phyloP scores from a whole-genome alignment of 2,797 vertebrate species.

The Odontamblyopus rebecca region DNA sequence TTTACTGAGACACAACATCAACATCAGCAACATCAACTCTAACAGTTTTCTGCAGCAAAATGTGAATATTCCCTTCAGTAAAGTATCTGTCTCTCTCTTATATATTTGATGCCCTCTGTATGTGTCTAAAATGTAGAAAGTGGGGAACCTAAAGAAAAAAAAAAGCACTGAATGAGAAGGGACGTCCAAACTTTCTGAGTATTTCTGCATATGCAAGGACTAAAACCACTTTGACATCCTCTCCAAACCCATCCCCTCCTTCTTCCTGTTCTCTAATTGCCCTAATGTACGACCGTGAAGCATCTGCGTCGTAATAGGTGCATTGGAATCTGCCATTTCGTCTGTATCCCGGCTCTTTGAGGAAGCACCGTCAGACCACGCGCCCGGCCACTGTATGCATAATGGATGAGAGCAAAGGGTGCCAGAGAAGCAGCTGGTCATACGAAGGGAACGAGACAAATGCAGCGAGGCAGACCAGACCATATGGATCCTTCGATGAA shows the following conservation, averaged over 20 bases:
- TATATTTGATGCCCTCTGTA: too few species aligned
- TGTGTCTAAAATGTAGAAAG: too few species aligned
- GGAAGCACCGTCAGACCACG: conserved; percentile 50
- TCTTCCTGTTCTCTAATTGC: conserved; percentile 59
- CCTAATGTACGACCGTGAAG: conserved; percentile 64
- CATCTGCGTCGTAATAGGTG: conserved; percentile 39
- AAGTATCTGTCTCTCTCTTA: too few species aligned
- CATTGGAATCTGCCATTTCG: conserved; percentile 33
- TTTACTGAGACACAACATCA: too few species aligned
- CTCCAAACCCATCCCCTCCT: conserved; percentile 62
- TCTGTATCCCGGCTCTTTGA: conserved; percentile 38
- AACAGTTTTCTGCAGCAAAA: too few species aligned
- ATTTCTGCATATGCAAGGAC: too few species aligned
- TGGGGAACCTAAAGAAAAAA: too few species aligned
- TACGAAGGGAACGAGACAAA: conserved; percentile 62
- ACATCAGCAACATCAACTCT: too few species aligned
- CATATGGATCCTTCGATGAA: conserved; percentile 40
- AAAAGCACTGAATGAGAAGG: too few species aligned
- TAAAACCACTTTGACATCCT: conserved; percentile 63
- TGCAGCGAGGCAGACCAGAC: conserved; percentile 50
- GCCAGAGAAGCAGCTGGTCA: conserved; percentile 62
- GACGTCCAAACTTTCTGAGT: too few species aligned
- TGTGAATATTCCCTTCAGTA: too few species aligned
- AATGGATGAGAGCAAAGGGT: conserved; percentile 61
- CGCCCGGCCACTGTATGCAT: conserved; percentile 67